phyloP scores from a whole-genome alignment of 2,113 vertebrate species.

The Clupea harengus region DNA sequence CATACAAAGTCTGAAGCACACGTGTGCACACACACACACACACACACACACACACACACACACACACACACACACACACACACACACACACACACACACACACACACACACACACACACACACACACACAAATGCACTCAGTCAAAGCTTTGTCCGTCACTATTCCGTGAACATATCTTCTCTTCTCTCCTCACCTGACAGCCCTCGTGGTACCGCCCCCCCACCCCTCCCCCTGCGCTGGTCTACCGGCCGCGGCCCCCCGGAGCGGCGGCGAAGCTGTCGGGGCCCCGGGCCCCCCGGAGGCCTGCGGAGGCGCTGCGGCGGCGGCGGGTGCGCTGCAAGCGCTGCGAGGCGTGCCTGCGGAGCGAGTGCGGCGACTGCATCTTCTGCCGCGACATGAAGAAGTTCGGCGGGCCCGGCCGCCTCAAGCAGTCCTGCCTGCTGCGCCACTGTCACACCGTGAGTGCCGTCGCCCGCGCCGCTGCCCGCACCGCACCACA shows the following conservation, averaged over 20 bases:
- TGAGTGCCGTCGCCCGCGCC: constrained; percentile 63
- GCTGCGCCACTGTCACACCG: constrained; percentile 86
- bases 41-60: too few relatives aligned
- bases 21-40: too few relatives aligned
- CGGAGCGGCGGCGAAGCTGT: constrained; percentile 66
- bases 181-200: constrained; percentile 29
- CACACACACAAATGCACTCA: too few relatives aligned
- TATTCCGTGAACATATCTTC: not conserved
- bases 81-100: too few relatives aligned
- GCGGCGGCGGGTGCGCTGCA: constrained; percentile 86
- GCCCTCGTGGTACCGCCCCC: constrained; percentile 75
- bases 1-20: too few relatives aligned
- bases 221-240: constrained; percentile 48
- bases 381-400: constrained; percentile 93
- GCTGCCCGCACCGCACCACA: too few relatives aligned
- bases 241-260: constrained; percentile 65
- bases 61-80: too few relatives aligned
- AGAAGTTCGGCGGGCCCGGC: constrained; percentile 91
- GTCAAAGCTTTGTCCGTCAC: too few relatives aligned
- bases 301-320: constrained; percentile 85
- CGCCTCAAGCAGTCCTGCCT: constrained; percentile 93
- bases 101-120: too few relatives aligned
- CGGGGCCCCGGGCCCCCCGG: constrained; percentile 64
- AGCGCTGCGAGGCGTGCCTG: constrained; percentile 88
- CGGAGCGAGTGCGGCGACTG: constrained; percentile 90